Base-by-base conservation (phyloP, 2,888 invertebrate species). In the Lucinisca nassula region DNA sequence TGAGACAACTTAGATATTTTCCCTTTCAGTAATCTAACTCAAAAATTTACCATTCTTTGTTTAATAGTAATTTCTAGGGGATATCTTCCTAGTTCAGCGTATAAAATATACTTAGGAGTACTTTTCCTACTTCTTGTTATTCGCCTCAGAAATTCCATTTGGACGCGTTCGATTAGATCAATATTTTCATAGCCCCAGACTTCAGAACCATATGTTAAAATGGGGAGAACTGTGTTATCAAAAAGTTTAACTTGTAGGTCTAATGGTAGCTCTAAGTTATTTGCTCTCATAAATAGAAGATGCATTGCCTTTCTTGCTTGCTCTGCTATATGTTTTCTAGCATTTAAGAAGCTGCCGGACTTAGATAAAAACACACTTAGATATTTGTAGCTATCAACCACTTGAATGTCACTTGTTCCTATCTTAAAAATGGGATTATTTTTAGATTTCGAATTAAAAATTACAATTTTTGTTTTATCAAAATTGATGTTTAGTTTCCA, bases 401-500 rank as follows among this genome's bases (percentile, higher is more conserved):
- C 70, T 61, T 75, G 70, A 45, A 77, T 38, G 58, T 21, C 1
- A 21, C 61, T 17, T 27, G 30, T 27, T 40, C 70, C 38, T 30
- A 79, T 14, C 0, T 40, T 12, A 32, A 79, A 70, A 3, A 21
- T 45, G 49, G 32, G 40, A n/a, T 38, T 70, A 14, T 49, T 27
- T 12, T 24, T 30, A 17, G 40, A 37, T 27, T 70, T 70, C 21
- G 45, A 40, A 21, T 45, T 70, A 55, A 73, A 80, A 4, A 73
- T 32, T 35, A 80, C 40, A 30, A 80, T 30, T 35, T 80, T 80
- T 37, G 79, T 79, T 72, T 79, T 79, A 24, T 3, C 32, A 40
- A 32, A n/a, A 37, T 79, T 86, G 21, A 79, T 55, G 35, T 49
- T 75, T 12, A 86, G 55, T 76, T 86, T 86, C 84, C 79, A 84